Evolutionary conservation across 2,113 vertebrate species (phyloP).

Genomic region (Anoplopoma fimbria): DNA sequence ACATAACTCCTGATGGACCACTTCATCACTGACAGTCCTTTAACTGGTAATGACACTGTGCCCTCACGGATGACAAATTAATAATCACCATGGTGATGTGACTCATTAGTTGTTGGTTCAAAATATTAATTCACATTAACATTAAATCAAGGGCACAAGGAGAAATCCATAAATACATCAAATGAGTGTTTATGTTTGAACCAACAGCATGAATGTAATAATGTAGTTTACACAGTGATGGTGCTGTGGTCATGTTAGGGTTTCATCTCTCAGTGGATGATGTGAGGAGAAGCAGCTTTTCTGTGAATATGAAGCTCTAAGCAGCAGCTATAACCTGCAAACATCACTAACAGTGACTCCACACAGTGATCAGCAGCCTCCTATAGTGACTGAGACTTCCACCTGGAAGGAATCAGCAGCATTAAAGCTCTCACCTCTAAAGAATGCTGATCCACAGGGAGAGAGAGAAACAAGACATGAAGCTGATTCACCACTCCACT

Average conservation of each 20-base stretch:
- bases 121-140: not conserved
- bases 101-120: not conserved
- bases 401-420: not conserved
- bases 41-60: not conserved
- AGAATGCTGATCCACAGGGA: not conserved
- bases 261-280: not conserved
- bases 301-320: not conserved
- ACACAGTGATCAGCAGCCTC: not conserved
- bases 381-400: not conserved
- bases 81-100: not conserved
- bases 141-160: not conserved
- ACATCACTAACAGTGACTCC: conserved; percentile 10
- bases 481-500: not conserved
- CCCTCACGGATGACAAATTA: not conserved
- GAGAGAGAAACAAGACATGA: not conserved
- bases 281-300: not conserved
- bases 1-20: not conserved
- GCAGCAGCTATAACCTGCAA: too few relatives aligned
- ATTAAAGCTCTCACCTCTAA: not conserved
- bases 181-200: not conserved
- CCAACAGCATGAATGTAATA: not conserved
- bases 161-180: not conserved
- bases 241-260: not conserved
- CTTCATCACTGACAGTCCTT: not conserved
- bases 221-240: not conserved